Base-by-base conservation (phyloP, 2,113 vertebrate species). In the Climacteris rufus region DNA sequence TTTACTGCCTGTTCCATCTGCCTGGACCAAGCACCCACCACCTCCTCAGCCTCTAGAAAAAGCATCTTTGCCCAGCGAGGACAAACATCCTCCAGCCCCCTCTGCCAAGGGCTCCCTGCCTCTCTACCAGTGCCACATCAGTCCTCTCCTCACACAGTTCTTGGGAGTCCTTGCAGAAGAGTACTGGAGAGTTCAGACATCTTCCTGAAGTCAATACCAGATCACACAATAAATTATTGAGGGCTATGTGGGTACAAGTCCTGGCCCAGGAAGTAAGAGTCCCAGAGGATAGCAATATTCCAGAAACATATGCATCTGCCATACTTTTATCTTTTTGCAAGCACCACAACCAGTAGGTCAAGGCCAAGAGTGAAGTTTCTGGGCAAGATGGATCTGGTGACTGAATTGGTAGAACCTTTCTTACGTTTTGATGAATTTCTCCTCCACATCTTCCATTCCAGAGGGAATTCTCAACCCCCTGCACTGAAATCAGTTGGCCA, bases 211-310 rank as follows among this genome's bases (percentile, higher is more conserved):
- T 60, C 30, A 40, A 31, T 2, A 1, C 14, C 27, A 63, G 47
- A 35, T 57, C 25, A 54, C 33, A 76, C 13, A 57, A 54, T 44
- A 80, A 92, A 75, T 71, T 40, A 59, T 22, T 75, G 60, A 75
- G 50, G 12, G 24, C 20, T 84, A 10, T 19, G 9, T 33, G 9
- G 20, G 14, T 83, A 35, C 13, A 35, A 44, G 35, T 68, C 15
- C 11, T 56, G 35, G 19, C 30, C 49, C 0, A 0, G 27, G 31
- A 89, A 64, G 17, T 4, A 17, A 50, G 25, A 59, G 14, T 47
- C 13, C 66, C 72, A 71, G 44, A 69, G 31, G 22, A 19, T 20
- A 75, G 25, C n/a, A 83, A 10, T 66, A 83, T 45, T 94, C 22
- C 39, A 76, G 47, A 47, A 89, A 63, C 20, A 6, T 28, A 24